Evolutionary conservation across 2,888 invertebrate genomes (phyloP), one percentile per base, ranked within the genome.

Genomic region (Nymphalis polychloros): DNA sequence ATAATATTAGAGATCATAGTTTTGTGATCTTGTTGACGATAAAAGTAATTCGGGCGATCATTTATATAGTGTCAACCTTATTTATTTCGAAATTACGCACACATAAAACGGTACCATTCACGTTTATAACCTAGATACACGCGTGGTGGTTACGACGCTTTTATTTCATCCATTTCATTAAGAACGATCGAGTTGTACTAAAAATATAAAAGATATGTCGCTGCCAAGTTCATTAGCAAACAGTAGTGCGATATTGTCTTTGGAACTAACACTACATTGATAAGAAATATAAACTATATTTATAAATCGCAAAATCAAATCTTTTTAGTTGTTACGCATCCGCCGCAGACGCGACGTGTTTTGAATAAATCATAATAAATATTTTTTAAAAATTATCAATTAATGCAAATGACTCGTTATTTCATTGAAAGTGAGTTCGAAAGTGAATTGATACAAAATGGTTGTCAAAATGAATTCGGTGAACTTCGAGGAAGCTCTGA

Each of bases 401-500:
- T 17, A 19, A 49, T 49, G 49, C 19, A 49, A 49, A 49, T 49
- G 8, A n/a, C 17, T 49, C 17, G 16, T 49, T 17, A 49, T 49
- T 52, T 27, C 31, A 19, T 61, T n/a, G 41, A 16, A 55, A n/a
- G n/a, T 20, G 23, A 16, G 0, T 19, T 48, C 57, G 20, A 27
- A n/a, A 53, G 60, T 27, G 50, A 41, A 62, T 41, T 13, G 41
- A 41, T 41, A 13, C 41, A 13, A 68, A 68, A 73, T 73, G 73
- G 67, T 67, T 41, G 64, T 53, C 5, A 73, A 73, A 67, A 20
- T 60, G 19, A 63, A 66, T 48, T 50, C 64, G 16, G 65, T 67
- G 27, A 57, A 53, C 17, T 73, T 72, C 49, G 73, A 73, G 60
- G 73, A 73, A 27, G 73, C 73, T 48, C 27, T 73, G 53, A 69